Percentiles rank a stretch among this genome's conserved stretches.
Evolutionary conservation across 2,797 vertebrate genomes (phyloP).

Genomic region (Lindbergichthys nudifrons): DNA sequence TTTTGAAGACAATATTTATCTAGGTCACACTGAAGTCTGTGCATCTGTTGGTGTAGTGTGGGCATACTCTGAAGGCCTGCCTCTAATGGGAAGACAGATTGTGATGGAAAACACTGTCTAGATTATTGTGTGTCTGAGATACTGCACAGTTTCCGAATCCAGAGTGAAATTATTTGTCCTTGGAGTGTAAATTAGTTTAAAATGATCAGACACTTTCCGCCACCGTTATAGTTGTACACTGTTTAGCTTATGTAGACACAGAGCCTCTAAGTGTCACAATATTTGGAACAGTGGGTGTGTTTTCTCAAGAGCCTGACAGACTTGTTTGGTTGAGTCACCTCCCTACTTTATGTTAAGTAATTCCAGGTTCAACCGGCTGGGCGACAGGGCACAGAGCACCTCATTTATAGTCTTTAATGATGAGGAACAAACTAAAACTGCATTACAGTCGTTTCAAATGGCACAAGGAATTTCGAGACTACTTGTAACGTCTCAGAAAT

Average conservation of each 20-base stretch:
- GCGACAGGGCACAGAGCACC: neutral
- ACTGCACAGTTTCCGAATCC: no score
- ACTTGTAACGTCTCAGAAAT: neutral
- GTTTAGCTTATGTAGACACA: neutral
- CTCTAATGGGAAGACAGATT: conserved; percentile 4
- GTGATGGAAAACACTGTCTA: conserved; percentile 6
- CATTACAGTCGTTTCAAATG: neutral
- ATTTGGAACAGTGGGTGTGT: conserved; percentile 34
- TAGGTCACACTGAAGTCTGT: conserved; percentile 59
- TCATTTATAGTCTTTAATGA: neutral
- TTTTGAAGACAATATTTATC: conserved; percentile 47
- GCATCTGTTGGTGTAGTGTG: conserved; percentile 45
- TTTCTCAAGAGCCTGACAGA: conserved; percentile 40
- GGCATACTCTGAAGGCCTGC: conserved; percentile 19
- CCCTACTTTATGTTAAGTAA: neutral
- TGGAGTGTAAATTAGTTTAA: neutral
- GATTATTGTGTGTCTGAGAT: no score
- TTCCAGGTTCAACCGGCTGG: conserved; percentile 4
- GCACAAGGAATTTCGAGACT: neutral
- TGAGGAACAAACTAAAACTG: neutral
- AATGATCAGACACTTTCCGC: neutral
- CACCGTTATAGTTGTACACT: neutral
- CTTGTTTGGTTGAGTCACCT: conserved; percentile 33
- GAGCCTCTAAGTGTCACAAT: conserved; percentile 7
- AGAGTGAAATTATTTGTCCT: neutral